Evolutionary conservation across 2,113 vertebrate species (phyloP).

Genomic region (Hiodon tergisus): DNA sequence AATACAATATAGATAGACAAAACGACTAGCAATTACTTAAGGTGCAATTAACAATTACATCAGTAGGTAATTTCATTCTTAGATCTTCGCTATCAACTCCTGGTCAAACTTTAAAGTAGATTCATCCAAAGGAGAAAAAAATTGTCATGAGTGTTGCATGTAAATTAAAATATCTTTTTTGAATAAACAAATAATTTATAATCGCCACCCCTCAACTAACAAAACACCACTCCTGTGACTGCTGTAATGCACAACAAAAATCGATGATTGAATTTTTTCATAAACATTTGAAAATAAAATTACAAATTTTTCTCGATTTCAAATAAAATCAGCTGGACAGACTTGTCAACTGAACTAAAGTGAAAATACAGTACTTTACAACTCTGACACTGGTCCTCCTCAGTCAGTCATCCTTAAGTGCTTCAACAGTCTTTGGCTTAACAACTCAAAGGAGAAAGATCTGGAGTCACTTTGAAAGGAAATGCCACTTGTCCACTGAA

Average conservation of each 20-base stretch:
- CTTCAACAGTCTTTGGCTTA: constrained; percentile 7
- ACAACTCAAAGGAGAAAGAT: constrained; percentile 10
- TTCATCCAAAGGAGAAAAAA: not conserved
- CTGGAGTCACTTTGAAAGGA: constrained; percentile 47
- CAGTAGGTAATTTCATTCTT: not conserved
- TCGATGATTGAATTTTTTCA: not conserved
- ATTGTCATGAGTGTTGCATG: not conserved
- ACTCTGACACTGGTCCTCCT: not conserved
- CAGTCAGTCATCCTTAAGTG: constrained; percentile 7
- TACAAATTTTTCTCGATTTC: not conserved
- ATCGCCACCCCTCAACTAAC: too few species aligned
- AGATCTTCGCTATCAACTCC: not conserved
- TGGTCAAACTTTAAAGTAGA: not conserved
- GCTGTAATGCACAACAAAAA: not conserved
- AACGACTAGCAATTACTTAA: not conserved
- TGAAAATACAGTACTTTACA: constrained; percentile 18
- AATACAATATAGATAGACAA: not conserved
- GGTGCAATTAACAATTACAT: not conserved
- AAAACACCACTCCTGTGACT: not conserved
- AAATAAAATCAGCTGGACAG: constrained; percentile 15
- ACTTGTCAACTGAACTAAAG: constrained; percentile 6
- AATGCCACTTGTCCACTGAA: constrained; percentile 68
- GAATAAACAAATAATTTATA: not conserved
- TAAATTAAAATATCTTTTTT: not conserved
- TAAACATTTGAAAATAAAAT: not conserved